Percentiles rank a stretch among this genome's conserved stretches.
These are phyloP conservation scores for Gouania willdenowi DNA, from an alignment of 2,797 vertebrate genomes.

Conservation along the genomic window DNA sequence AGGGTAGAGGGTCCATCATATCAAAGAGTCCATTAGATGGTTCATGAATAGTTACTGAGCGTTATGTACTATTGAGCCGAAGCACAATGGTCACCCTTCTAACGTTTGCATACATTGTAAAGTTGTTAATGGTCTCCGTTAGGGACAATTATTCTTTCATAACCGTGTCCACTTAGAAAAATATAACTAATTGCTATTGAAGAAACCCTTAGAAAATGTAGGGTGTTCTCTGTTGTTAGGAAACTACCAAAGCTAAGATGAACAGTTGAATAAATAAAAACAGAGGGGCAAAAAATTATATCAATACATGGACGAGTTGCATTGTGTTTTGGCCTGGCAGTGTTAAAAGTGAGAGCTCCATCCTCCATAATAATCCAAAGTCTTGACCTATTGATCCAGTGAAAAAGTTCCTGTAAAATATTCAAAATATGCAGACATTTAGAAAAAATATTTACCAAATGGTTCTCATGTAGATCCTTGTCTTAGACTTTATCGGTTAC, in stretches of 20 bases:
- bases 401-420: slow-evolving; percentile 55
- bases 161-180: slow-evolving; percentile 66
- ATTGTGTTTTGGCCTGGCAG: slow-evolving; percentile 66
- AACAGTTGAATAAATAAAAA: slow-evolving; percentile 75
- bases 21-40: slow-evolving; percentile 54
- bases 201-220: slow-evolving; percentile 56
- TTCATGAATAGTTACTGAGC: slow-evolving; percentile 41
- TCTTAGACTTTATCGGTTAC: slow-evolving; percentile 38
- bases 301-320: slow-evolving; percentile 58
- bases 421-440: slow-evolving; percentile 58
- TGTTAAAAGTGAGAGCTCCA: slow-evolving; percentile 52
- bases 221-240: slow-evolving; percentile 50
- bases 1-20: slow-evolving; percentile 45
- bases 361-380: slow-evolving; percentile 41
- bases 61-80: slow-evolving; percentile 45
- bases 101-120: slow-evolving; percentile 70
- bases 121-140: slow-evolving; percentile 52
- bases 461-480: slow-evolving; percentile 53
- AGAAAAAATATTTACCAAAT: slow-evolving; percentile 40
- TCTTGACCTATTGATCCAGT: slow-evolving; percentile 42
- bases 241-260: slow-evolving; percentile 66
- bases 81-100: slow-evolving; percentile 46
- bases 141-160: slow-evolving; percentile 45
- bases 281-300: slow-evolving; percentile 48
- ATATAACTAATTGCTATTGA: slow-evolving; percentile 69